These are phyloP conservation scores for Discoglossus pictus DNA, from an alignment of 2,797 vertebrate species.

Conservation along the genomic window DNA sequence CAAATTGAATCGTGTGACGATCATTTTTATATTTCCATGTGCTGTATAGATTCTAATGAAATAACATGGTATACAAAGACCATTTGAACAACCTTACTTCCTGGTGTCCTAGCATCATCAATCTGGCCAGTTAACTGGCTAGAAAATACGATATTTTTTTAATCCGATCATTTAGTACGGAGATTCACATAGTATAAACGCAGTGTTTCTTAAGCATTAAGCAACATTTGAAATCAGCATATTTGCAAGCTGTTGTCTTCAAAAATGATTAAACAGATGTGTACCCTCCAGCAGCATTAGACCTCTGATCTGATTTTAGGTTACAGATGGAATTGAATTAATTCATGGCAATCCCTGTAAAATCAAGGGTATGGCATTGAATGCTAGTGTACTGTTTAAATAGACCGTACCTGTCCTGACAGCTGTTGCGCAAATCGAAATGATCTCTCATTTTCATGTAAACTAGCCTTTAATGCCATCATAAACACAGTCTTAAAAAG, in stretches of 20 bases:
- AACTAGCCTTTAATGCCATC: conserved; percentile 55
- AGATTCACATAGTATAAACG: conserved; percentile 49
- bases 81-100: too few relatives aligned
- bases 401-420: conserved; percentile 59
- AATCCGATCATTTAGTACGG: too few relatives aligned
- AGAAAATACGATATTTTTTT: too few relatives aligned
- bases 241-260: conserved; percentile 65
- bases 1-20: too few relatives aligned
- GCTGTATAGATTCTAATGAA: too few relatives aligned
- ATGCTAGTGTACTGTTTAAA: conserved; percentile 57
- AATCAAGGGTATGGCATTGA: conserved; percentile 62
- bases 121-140: too few relatives aligned
- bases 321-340: conserved; percentile 72
- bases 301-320: conserved; percentile 72
- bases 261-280: conserved; percentile 73
- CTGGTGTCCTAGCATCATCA: too few relatives aligned
- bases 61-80: too few relatives aligned
- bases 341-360: conserved; percentile 65
- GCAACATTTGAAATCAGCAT: conserved; percentile 66
- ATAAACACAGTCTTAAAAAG: conserved; percentile 55
- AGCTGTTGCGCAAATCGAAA: conserved; percentile 60
- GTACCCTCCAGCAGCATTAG: conserved; percentile 67
- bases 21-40: too few relatives aligned
- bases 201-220: conserved; percentile 60
- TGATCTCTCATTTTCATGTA: conserved; percentile 60